These are phyloP conservation scores for Gymnoscelis rufifasciata DNA, from an alignment of 2,888 invertebrate species.

Conservation along the genomic window DNA sequence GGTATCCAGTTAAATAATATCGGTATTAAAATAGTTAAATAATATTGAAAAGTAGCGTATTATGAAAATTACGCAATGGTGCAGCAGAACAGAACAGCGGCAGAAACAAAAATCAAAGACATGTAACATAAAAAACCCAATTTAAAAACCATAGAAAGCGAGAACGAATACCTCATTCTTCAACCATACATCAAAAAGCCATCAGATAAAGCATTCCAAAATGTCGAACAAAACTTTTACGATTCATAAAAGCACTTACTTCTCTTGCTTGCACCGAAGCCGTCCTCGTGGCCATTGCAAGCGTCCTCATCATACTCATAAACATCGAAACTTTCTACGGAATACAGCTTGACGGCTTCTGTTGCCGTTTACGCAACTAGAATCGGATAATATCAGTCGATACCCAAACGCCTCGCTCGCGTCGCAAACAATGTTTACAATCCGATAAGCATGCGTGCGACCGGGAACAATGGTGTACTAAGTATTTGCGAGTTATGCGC, in stretches of 20 bases:
- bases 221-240: constrained; percentile 37
- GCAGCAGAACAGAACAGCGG: too few relatives aligned
- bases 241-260: constrained; percentile 54
- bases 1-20: too few relatives aligned
- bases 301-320: constrained; percentile 73
- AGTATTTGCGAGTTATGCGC: constrained; percentile 34
- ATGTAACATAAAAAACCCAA: not conserved
- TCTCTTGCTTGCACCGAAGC: constrained; percentile 63
- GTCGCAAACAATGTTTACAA: constrained; percentile 47
- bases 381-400: constrained; percentile 5
- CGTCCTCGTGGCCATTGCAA: constrained; percentile 67
- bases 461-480: constrained; percentile 54
- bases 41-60: too few relatives aligned
- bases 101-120: not conserved
- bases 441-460: constrained; percentile 46
- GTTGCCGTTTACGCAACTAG: constrained; percentile 11
- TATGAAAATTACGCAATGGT: too few relatives aligned
- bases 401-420: constrained; percentile 31
- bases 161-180: not conserved
- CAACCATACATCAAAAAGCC: constrained; percentile 14
- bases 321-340: constrained; percentile 75
- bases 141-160: not conserved
- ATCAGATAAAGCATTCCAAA: constrained; percentile 23
- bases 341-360: constrained; percentile 75
- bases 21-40: too few relatives aligned